Evolutionary conservation across 2,888 invertebrate genomes (phyloP).

Genomic region (Melinaea marsaeus): DNA sequence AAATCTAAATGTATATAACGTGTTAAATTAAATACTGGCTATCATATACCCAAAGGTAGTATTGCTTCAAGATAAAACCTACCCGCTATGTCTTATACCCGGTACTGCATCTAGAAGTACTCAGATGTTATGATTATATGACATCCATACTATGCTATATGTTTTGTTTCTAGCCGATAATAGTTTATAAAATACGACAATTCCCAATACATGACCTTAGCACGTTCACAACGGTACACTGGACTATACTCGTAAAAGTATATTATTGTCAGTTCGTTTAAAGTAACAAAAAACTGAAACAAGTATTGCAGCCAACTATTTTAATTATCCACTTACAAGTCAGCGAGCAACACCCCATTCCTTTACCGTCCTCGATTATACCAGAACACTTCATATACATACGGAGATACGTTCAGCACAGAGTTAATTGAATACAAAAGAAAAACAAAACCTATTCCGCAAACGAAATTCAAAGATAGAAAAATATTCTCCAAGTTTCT

Average conservation of each 20-base stretch:
- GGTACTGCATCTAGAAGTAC: constrained; percentile 26
- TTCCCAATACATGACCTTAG: neutral
- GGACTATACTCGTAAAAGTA: too few relatives aligned
- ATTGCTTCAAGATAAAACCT: too few relatives aligned
- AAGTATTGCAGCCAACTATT: too few relatives aligned
- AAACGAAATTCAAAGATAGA: constrained; percentile 32
- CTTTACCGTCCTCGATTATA: neutral
- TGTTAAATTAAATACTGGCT: too few relatives aligned
- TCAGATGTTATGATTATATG: constrained; percentile 53
- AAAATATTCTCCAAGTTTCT: constrained; percentile 38
- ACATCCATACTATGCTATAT: constrained; percentile 38
- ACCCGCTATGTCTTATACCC: constrained; percentile 27
- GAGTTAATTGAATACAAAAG: constrained; percentile 13
- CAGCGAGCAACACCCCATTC: too few relatives aligned
- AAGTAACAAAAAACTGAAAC: too few relatives aligned
- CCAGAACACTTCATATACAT: neutral
- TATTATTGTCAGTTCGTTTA: too few relatives aligned
- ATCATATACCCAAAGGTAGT: too few relatives aligned
- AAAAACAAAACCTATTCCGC: constrained; percentile 18
- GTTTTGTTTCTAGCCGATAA: constrained; percentile 32
- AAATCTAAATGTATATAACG: too few relatives aligned
- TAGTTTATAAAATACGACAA: constrained; percentile 12
- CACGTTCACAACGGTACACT: constrained; percentile 7
- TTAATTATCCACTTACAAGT: too few relatives aligned
- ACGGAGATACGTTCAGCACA: neutral